Base-by-base conservation (phyloP, 2,888 invertebrate genomes). In the Amiota minor region DNA sequence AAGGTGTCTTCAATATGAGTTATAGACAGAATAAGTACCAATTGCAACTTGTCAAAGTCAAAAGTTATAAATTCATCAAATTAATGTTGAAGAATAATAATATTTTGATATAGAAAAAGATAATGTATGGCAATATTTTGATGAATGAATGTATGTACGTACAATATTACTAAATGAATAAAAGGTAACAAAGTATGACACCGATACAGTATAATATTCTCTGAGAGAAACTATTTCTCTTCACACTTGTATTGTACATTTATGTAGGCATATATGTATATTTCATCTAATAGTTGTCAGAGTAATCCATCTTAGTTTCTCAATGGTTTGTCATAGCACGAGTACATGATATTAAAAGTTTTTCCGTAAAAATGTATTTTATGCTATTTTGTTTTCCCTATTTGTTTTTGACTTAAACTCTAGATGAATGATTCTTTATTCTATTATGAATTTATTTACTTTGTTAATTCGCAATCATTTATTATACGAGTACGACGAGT, bases 351-450 rank as follows among this genome's bases (percentile, higher is more conserved):
- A 18, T 65, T 68, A 1, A 14, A 50, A 68, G 67, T 20, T 68
- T 68, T 68, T 68, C 49, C 67, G 67, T 23, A 50, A 68, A 53
- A 9, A 68, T 53, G 20, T 50, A 12, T 16, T 53, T 14, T 14
- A 9, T 55, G 1, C n/a, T 55, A 1, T 14, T 55, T 9, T 55
- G n/a, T 14, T 55, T 55, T 55, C 18, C 11, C 6, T 20, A 18
- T 59, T 59, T 20, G 11, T 59, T 20, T 14, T 18, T 59, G 56
- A 56, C 56, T 56, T 50, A 50, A 50, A n/a, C 50, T 12, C 9
- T 9, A 0, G 12, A n/a, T n/a, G 35, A 35, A 35, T 73, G 53
- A 73, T 73, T 72, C 73, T 68, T 74, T 76, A 56, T 35, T 72
- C 62, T 74, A 73, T 75, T 69, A 72, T 77, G 59, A 50, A n/a